These are phyloP conservation scores for Antheraea mylitta DNA, from an alignment of 1,140 invertebrate species.

Conservation along the genomic window DNA sequence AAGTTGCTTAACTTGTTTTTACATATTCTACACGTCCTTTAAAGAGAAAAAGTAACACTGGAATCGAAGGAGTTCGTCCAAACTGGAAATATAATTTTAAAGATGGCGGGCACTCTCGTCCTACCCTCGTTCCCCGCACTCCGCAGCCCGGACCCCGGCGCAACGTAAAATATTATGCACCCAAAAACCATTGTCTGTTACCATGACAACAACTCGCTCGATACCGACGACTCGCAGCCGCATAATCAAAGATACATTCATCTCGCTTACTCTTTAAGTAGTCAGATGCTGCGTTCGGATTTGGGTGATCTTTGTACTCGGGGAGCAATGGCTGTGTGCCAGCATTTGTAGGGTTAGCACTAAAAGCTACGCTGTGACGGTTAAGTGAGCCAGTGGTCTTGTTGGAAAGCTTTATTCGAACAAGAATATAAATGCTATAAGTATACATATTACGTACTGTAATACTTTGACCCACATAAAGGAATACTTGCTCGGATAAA, in stretches of 20 bases:
- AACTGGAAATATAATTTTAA: constrained; percentile 77
- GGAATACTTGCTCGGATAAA: not conserved
- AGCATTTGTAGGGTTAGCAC: constrained; percentile 64
- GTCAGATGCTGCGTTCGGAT: constrained; percentile 62
- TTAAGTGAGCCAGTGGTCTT: constrained; percentile 43
- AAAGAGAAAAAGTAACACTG: constrained; percentile 39
- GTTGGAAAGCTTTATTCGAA: constrained; percentile 57
- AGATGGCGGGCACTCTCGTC: constrained; percentile 69
- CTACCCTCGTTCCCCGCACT: constrained; percentile 40
- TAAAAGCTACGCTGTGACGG: constrained; percentile 27
- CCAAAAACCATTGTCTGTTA: constrained; percentile 78
- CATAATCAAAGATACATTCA: constrained; percentile 57
- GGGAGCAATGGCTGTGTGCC: constrained; percentile 63
- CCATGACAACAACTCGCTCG: constrained; percentile 73
- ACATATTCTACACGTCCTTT: constrained; percentile 31
- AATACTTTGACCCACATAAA: constrained; percentile 23
- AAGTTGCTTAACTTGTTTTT: constrained; percentile 3
- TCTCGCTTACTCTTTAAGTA: constrained; percentile 67
- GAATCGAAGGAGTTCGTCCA: constrained; percentile 60
- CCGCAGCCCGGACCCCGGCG: constrained; percentile 50
- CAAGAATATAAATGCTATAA: constrained; percentile 42
- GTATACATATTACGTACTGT: constrained; percentile 20
- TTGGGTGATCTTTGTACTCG: constrained; percentile 49
- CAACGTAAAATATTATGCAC: constrained; percentile 79
- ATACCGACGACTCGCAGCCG: constrained; percentile 57